phyloP scores from a whole-genome alignment of 2,888 invertebrate species.

The Dryococelus australis region DNA sequence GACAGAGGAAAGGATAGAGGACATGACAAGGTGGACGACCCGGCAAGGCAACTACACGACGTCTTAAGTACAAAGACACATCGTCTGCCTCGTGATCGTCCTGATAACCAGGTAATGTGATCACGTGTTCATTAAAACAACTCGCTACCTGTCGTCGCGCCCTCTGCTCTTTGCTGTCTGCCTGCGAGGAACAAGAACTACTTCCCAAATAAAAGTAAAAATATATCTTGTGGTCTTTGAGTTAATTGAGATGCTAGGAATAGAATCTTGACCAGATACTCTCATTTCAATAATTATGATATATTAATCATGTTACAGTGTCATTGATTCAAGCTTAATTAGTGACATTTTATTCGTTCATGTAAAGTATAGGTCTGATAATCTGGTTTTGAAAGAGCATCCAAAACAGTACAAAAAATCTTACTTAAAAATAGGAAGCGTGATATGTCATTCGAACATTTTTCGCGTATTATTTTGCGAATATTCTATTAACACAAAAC shows the following conservation, averaged over 20 bases:
- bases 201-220: not conserved
- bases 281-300: not conserved
- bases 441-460: too few species aligned
- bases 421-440: too few species aligned
- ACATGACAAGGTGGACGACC: too few species aligned
- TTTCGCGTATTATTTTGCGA: too few species aligned
- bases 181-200: not conserved
- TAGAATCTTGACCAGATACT: not conserved
- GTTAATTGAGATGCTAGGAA: not conserved
- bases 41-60: not conserved
- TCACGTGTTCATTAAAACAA: conserved; percentile 5
- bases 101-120: not conserved
- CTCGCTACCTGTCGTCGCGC: not conserved
- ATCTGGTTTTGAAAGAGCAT: not conserved
- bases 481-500: too few species aligned
- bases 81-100: not conserved
- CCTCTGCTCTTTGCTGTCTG: not conserved
- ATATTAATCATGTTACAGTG: not conserved
- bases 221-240: not conserved
- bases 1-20: not conserved
- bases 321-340: not conserved
- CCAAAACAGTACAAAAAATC: not conserved
- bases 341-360: not conserved
- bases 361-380: too few species aligned
- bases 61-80: not conserved